Conservation (phyloP, 2,113 vertebrate genomes). For the Pavo muticus region DNA sequence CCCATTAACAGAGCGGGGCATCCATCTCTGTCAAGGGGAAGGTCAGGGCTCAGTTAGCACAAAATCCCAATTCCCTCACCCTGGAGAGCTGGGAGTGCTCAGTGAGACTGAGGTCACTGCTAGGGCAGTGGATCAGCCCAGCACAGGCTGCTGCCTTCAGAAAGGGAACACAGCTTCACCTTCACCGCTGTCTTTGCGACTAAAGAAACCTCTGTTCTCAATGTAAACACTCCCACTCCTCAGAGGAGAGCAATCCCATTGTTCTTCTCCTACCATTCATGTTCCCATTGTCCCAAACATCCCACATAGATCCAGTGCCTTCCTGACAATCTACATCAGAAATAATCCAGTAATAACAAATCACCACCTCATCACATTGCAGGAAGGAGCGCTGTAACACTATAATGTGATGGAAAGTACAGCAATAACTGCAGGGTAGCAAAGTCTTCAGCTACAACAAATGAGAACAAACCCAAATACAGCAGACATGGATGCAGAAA, state of each 20-base stretch:
- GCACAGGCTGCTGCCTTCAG: not conserved
- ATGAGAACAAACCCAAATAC: too few species aligned
- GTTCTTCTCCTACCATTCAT: not conserved
- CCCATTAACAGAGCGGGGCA: slow-evolving; percentile 50
- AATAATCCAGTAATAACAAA: not conserved
- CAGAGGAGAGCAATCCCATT: not conserved
- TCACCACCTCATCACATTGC: accelerated
- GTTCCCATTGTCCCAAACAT: accelerated
- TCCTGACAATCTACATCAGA: not conserved
- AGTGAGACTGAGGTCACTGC: slow-evolving; percentile 53
- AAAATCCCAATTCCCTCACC: slow-evolving; percentile 50
- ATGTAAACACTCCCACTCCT: not conserved
- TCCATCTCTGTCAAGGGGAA: slow-evolving; percentile 65
- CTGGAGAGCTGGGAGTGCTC: slow-evolving; percentile 10
- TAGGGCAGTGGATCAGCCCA: slow-evolving; percentile 16
- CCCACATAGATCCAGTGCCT: not conserved
- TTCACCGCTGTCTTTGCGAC: not conserved
- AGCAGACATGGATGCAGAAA: too few species aligned
- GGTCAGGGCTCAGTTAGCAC: slow-evolving; percentile 63
- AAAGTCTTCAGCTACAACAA: too few species aligned
- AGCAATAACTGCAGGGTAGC: too few species aligned
- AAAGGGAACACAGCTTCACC: not conserved
- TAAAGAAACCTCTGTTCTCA: not conserved
- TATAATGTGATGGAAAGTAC: too few species aligned
- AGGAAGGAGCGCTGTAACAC: not conserved